Evolutionary conservation across 2,113 vertebrate genomes (phyloP).

Genomic region (Ardeotis arabs): DNA sequence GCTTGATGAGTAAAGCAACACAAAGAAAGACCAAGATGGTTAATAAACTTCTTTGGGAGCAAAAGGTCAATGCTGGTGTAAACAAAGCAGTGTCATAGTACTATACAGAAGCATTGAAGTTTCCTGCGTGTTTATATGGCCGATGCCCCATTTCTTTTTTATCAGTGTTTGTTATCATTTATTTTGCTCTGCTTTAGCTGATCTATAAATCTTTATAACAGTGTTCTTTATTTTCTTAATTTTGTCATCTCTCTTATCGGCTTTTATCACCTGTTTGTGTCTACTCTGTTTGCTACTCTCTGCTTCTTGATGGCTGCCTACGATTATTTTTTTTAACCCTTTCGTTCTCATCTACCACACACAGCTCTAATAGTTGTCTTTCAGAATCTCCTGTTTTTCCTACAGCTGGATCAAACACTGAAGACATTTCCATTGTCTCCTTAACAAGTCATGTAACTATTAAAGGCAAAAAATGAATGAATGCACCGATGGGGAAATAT

Average conservation of each 20-base stretch:
- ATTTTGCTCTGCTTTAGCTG: conserved; percentile 64
- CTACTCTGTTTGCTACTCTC: conserved; percentile 50
- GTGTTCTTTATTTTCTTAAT: conserved; percentile 73
- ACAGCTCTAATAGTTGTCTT: not conserved
- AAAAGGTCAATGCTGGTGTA: conserved; percentile 70
- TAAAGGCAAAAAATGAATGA: not conserved
- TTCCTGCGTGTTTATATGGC: conserved; percentile 64
- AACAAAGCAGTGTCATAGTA: conserved; percentile 73
- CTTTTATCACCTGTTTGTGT: conserved; percentile 75
- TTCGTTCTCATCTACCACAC: not conserved
- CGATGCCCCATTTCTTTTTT: conserved; percentile 67
- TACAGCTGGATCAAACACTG: not conserved
- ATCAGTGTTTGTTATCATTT: conserved; percentile 70
- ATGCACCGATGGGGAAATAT: not conserved
- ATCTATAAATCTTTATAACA: conserved; percentile 74
- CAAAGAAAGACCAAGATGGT: conserved; percentile 70
- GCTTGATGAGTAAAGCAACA: conserved; percentile 62
- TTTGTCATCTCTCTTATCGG: conserved; percentile 57
- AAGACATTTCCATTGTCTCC: not conserved
- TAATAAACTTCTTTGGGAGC: conserved; percentile 75
- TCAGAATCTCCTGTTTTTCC: not conserved
- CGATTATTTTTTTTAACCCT: not conserved
- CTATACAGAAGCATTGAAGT: conserved; percentile 77
- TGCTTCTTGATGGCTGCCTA: not conserved
- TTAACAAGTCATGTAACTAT: not conserved